These are phyloP conservation scores for Muntiacus reevesi DNA, from an alignment of 2,113 vertebrate species.

Conservation along the genomic window DNA sequence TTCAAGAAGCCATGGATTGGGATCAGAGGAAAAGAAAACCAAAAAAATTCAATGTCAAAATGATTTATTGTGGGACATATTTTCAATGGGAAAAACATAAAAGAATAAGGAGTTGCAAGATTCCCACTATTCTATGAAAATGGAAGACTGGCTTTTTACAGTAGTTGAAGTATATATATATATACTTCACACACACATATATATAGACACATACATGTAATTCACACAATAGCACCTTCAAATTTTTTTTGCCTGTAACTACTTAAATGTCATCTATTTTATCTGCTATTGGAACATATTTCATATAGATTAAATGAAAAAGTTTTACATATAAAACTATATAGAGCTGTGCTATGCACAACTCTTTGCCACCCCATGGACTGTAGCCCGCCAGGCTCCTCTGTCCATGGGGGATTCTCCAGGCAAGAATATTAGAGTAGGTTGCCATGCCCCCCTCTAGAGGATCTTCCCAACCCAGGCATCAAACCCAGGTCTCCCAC, in stretches of 20 bases:
- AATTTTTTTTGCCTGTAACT: background rate
- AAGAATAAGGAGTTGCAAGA: slow-evolving; percentile 21
- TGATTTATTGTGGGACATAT: slow-evolving; percentile 33
- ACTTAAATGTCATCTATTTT: background rate
- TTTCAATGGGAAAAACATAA: background rate
- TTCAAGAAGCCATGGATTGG: background rate
- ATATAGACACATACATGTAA: background rate
- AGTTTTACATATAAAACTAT: background rate
- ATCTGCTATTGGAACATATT: background rate
- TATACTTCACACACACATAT: background rate
- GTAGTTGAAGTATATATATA: background rate
- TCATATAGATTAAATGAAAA: background rate
- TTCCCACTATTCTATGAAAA: background rate
- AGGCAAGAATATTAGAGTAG: background rate
- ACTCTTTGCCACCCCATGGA: background rate
- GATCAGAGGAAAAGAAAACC: slow-evolving; percentile 10
- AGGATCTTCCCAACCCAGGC: background rate
- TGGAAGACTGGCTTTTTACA: background rate
- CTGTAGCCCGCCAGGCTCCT: rapidly evolving
- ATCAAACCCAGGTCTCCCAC: background rate
- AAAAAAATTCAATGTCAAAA: slow-evolving; percentile 1
- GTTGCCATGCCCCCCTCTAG: background rate
- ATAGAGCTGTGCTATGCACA: background rate
- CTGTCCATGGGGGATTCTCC: background rate
- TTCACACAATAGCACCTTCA: background rate